Conservation (phyloP, 2,113 vertebrate species). For the Ceuthmochares aereus region DNA sequence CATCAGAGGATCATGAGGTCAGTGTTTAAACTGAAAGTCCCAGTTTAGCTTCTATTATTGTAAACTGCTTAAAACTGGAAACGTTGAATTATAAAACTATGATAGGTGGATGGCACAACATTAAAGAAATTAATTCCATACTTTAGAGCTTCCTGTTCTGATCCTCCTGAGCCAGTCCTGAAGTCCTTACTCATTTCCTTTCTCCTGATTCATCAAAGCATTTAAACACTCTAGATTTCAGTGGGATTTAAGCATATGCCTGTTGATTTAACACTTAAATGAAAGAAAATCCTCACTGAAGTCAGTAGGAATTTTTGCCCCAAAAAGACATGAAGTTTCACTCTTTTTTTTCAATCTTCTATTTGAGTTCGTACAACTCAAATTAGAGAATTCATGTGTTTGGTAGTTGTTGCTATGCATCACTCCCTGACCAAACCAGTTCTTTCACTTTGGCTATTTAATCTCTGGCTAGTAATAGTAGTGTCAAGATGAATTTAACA, state of each 20-base stretch:
- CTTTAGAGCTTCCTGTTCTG: neutral
- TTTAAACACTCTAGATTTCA: slow-evolving; percentile 1
- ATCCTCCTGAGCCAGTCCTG: neutral
- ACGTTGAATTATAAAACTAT: slow-evolving; percentile 19
- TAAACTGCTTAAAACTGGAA: slow-evolving; percentile 20
- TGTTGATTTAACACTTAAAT: neutral
- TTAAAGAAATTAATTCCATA: slow-evolving; percentile 21
- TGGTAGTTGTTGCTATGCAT: neutral
- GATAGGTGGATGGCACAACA: slow-evolving; percentile 7
- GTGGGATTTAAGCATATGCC: neutral
- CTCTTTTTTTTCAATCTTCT: neutral
- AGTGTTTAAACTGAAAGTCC: neutral
- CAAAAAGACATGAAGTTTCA: neutral
- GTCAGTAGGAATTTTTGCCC: neutral
- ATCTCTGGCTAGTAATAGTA: slow-evolving; percentile 13
- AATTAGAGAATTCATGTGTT: neutral
- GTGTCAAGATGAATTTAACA: slow-evolving; percentile 17
- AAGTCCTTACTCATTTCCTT: slow-evolving; percentile 49
- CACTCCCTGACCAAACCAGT: slow-evolving; percentile 59
- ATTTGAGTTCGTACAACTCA: neutral
- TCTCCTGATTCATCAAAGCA: slow-evolving; percentile 35
- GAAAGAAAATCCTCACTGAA: neutral
- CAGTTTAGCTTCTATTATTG: neutral
- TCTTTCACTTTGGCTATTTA: slow-evolving; percentile 50
- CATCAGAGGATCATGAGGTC: neutral